phyloP scores from a whole-genome alignment of 2,888 invertebrate species.

The Rhopalosiphum nymphaeae region DNA sequence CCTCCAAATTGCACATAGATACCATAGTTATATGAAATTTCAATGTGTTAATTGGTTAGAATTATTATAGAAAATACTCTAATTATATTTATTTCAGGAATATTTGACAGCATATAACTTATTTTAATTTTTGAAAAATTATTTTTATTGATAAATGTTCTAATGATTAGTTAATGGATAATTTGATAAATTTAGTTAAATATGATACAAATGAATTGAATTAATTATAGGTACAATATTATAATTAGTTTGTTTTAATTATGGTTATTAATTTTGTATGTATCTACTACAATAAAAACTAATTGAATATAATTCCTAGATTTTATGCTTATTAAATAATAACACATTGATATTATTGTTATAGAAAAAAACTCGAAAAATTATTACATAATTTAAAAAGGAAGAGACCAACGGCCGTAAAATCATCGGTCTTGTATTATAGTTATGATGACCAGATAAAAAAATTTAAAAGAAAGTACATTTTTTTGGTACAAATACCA shows the following conservation, averaged over 20 bases:
- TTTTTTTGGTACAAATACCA: too few species aligned
- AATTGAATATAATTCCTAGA: neutral
- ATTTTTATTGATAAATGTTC: neutral
- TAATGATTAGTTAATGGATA: neutral
- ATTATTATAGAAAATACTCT: neutral
- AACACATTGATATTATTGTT: neutral
- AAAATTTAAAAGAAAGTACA: too few species aligned
- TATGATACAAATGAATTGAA: neutral
- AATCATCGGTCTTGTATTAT: neutral
- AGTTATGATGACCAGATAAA: too few species aligned
- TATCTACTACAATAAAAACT: neutral
- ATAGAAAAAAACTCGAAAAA: neutral
- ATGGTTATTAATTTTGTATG: neutral
- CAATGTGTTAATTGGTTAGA: neutral
- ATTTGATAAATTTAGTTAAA: too few species aligned
- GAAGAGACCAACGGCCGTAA: neutral
- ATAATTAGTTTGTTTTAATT: neutral
- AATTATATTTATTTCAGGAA: neutral
- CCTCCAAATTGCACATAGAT: neutral
- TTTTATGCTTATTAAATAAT: neutral
- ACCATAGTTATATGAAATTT: neutral
- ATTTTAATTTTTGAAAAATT: neutral
- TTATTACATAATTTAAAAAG: neutral
- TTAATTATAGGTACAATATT: neutral
- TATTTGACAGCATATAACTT: neutral